Percentiles rank a stretch among this genome's conserved stretches.
phyloP scores from a whole-genome alignment of 2,888 invertebrate species.

The Teleogryllus oceanicus region DNA sequence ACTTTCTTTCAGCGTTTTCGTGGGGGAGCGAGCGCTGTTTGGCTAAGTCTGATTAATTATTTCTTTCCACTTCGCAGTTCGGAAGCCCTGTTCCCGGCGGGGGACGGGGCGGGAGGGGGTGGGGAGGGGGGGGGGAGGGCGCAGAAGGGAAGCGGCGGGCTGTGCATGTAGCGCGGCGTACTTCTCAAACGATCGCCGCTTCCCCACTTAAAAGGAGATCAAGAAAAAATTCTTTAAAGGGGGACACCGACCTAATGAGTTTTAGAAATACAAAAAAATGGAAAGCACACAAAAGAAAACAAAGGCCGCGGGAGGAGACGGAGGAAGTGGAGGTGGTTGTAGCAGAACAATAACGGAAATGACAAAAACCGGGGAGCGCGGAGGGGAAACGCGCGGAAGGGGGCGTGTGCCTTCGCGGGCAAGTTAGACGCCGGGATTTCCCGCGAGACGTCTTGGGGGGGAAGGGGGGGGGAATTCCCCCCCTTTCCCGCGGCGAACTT shows the following conservation, averaged over 20 bases:
- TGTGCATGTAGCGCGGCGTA: neutral
- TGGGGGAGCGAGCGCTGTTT: neutral
- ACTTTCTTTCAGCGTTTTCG: neutral
- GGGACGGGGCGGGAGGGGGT: neutral
- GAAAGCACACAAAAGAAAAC: neutral
- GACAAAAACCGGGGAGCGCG: no score
- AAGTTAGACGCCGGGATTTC: no score
- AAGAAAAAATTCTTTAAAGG: neutral
- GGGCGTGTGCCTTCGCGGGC: no score
- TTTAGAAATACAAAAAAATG: neutral
- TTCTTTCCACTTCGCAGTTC: constrained; percentile 4
- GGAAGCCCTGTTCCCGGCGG: neutral
- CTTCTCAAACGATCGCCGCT: neutral
- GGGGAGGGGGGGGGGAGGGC: neutral
- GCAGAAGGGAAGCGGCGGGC: neutral
- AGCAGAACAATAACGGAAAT: neutral
- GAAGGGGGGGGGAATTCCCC: no score
- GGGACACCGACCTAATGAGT: neutral
- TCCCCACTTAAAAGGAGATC: constrained; percentile 3
- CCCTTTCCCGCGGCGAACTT: no score
- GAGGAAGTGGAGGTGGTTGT: neutral
- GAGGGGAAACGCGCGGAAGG: no score
- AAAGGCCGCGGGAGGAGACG: neutral
- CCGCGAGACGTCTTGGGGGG: no score
- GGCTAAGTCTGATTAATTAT: constrained; percentile 7